Percentiles rank a stretch among this genome's conserved stretches.
Conservation (phyloP, 2,797 vertebrate genomes). For the Lithobates pipiens region DNA sequence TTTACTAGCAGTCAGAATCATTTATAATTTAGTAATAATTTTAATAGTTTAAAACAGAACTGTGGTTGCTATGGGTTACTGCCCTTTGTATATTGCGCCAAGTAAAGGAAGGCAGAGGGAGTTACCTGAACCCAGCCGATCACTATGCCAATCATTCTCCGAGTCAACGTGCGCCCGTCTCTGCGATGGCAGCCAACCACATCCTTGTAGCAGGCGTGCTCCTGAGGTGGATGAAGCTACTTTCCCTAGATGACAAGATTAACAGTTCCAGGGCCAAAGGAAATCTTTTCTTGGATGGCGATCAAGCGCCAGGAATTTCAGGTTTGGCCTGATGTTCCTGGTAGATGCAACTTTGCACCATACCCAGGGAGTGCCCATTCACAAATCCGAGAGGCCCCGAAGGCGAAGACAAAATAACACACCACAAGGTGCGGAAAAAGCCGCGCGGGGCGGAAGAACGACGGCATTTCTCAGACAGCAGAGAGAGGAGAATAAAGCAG, state of each 20-base stretch:
- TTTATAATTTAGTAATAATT: too few species aligned
- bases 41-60: too few species aligned
- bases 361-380: slow-evolving; percentile 57
- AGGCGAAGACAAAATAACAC: slow-evolving; percentile 35
- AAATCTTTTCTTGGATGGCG: slow-evolving; percentile 52
- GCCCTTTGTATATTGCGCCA: too few species aligned
- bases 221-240: slow-evolving; percentile 22
- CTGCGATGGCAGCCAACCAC: background rate
- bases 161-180: background rate
- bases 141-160: background rate
- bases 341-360: slow-evolving; percentile 7
- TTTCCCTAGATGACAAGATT: slow-evolving; percentile 40
- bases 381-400: slow-evolving; percentile 28
- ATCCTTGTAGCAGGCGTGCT: slow-evolving; percentile 12
- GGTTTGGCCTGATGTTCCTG: slow-evolving; percentile 51
- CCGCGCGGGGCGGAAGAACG: background rate
- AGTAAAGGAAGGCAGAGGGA: too few species aligned
- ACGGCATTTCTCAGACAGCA: background rate
- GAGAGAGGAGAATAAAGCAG: background rate
- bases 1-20: too few species aligned
- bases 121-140: too few species aligned
- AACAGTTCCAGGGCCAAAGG: slow-evolving; percentile 43
- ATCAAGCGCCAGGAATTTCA: slow-evolving; percentile 53
- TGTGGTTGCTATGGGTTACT: too few species aligned
- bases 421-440: slow-evolving; percentile 5